Evolutionary conservation across 1,140 invertebrate species (phyloP).

Genomic region (Solen grandis): DNA sequence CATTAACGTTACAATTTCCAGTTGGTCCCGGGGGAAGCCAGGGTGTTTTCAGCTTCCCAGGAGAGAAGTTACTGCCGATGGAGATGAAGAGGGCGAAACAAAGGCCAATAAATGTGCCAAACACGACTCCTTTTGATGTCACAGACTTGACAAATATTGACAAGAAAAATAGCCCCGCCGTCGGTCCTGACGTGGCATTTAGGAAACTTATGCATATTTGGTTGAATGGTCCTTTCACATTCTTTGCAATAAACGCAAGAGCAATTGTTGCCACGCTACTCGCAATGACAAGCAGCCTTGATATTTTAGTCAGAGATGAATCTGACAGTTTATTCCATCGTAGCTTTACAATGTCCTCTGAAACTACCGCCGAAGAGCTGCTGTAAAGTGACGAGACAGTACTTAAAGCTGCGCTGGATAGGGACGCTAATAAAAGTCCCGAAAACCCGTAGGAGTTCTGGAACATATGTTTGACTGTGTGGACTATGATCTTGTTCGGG

Average conservation of each 20-base stretch:
- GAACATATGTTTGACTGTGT: slow-evolving; percentile 25
- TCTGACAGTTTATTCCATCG: not conserved
- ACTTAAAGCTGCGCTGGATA: too few relatives aligned
- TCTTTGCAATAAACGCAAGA: not conserved
- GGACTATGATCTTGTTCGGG: slow-evolving; percentile 35
- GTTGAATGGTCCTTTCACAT: slow-evolving; percentile 9
- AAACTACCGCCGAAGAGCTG: slow-evolving; percentile 7
- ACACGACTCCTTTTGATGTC: not conserved
- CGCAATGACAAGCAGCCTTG: slow-evolving; percentile 14
- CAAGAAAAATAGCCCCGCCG: slow-evolving; percentile 13
- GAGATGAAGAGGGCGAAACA: slow-evolving; percentile 5
- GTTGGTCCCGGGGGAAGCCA: slow-evolving; percentile 29
- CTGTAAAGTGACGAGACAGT: slow-evolving; percentile 27
- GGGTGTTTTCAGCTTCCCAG: not conserved
- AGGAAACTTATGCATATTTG: slow-evolving; percentile 23
- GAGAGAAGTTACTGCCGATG: slow-evolving; percentile 21
- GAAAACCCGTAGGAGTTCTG: not conserved
- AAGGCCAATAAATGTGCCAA: not conserved
- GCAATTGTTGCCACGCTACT: not conserved
- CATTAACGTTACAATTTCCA: too few relatives aligned
- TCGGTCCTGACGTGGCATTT: slow-evolving; percentile 5
- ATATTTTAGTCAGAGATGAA: not conserved
- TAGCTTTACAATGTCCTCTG: slow-evolving; percentile 13
- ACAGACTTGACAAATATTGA: slow-evolving; percentile 38
- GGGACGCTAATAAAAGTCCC: slow-evolving; percentile 20